Base-by-base conservation (phyloP, 1,140 invertebrate species). In the Drosophila bocqueti region DNA sequence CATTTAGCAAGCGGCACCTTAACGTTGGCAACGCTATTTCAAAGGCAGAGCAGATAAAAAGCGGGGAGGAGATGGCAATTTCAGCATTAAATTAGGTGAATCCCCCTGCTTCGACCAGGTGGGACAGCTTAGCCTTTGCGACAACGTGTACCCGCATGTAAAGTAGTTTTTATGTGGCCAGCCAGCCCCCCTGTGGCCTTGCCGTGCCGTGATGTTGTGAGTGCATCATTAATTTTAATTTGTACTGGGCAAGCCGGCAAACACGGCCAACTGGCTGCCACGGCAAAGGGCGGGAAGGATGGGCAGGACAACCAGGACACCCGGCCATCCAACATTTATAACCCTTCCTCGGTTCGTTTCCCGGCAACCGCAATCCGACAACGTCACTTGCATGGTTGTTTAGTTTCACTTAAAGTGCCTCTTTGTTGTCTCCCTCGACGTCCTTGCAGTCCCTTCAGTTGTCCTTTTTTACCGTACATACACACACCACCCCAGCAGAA, bases 151-250 rank as follows among this genome's bases (percentile, higher is more conserved):
- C 65, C 84, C 84, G 84, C 84, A 84, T 87, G 84, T 87, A 89
- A 87, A 87, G 81, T 87, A 89, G 84, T 87, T 87, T 87, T 87
- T 81, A 87, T 89, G 84, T 81, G 84, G 62, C 36, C 61, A 46
- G 42, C 40, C 46, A 24, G 9, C 29, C 71, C 54, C 65, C 65
- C 45, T 52, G 58, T 57, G 54, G 59, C 36, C 67, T 49, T 57
- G 45, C 46, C 47, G 29, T 52, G 54, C 72, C 65, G 52, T 61
- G 54, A 55, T 80, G 76, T 71, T 83, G 84, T 81, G 84, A 87
- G 84, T 87, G 84, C 84, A 87, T 87, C 84, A 87, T 87, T 87
- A 87, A 87, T 87, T 87, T 87, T 87, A 87, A 89, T 87, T 87
- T 87, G 80, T 87, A 89, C 87, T 75, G 81, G 80, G 68, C 81